Conservation (phyloP, 2,797 vertebrate species). For the Petrocephalus schoutedeni region DNA sequence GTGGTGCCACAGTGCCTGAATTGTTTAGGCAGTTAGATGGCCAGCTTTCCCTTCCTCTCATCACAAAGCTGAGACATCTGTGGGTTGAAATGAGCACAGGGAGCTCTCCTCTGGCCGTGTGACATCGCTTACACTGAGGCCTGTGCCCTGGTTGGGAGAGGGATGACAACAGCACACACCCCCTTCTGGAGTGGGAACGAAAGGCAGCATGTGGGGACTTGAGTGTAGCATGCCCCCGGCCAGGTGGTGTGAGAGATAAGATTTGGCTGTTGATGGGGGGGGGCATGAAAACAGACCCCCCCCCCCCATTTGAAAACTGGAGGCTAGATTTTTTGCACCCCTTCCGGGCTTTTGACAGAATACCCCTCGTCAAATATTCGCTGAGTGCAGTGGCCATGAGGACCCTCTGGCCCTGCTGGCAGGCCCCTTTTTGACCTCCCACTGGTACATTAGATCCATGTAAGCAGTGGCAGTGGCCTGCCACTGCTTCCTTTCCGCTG, state of each 20-base stretch:
- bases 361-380: constrained; percentile 34
- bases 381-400: background rate
- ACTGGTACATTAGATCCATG: constrained; percentile 65
- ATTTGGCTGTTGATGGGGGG: background rate
- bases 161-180: background rate
- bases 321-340: constrained; percentile 16
- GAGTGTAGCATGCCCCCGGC: background rate
- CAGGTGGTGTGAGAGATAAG: background rate
- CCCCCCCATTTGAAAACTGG: background rate
- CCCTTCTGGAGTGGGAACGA: background rate
- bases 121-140: background rate
- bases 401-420: background rate
- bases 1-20: background rate
- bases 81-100: background rate
- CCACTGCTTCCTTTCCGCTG: background rate
- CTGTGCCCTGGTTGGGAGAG: background rate
- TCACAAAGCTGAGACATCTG: background rate
- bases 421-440: constrained; percentile 37
- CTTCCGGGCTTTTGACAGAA: constrained; percentile 32
- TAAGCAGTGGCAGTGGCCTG: constrained; percentile 61
- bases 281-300: background rate
- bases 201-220: background rate
- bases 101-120: background rate
- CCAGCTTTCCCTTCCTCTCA: background rate
- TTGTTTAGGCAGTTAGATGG: background rate